These are phyloP conservation scores for Alloscopus bannaensis DNA, from an alignment of 2,888 invertebrate genomes.

Conservation along the genomic window DNA sequence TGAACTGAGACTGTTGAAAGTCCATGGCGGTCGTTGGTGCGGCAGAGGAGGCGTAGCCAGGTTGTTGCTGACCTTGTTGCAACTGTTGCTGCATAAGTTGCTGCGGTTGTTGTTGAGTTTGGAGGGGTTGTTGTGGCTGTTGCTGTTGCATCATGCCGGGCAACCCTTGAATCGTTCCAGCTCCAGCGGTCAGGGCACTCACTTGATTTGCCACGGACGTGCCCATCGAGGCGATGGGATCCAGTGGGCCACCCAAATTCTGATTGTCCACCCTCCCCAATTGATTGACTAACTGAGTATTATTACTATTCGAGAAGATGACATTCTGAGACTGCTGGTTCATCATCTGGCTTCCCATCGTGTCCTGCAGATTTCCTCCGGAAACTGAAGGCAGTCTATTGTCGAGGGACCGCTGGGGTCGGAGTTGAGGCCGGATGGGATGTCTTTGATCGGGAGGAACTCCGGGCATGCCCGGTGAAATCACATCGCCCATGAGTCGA, in stretches of 20 bases:
- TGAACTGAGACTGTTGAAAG: slow-evolving; percentile 61
- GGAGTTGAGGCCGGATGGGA: slow-evolving; percentile 70
- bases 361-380: slow-evolving; percentile 45
- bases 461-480: slow-evolving; percentile 41
- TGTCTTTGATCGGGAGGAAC: slow-evolving; percentile 65
- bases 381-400: slow-evolving; percentile 70
- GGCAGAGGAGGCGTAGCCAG: slow-evolving; percentile 24
- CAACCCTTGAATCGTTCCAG: slow-evolving; percentile 36
- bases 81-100: slow-evolving; percentile 61
- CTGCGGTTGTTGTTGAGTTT: slow-evolving; percentile 46
- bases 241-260: slow-evolving; percentile 63
- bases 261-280: slow-evolving; percentile 70
- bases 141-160: slow-evolving; percentile 54
- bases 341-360: slow-evolving; percentile 46
- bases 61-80: slow-evolving; percentile 63
- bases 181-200: slow-evolving; percentile 50
- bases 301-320: slow-evolving; percentile 69
- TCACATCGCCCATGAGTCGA: slow-evolving; percentile 69
- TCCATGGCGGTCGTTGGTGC: slow-evolving; percentile 37
- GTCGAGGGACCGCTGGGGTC: slow-evolving; percentile 72
- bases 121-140: slow-evolving; percentile 50
- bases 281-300: slow-evolving; percentile 61
- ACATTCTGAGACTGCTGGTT: slow-evolving; percentile 62
- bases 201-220: slow-evolving; percentile 42
- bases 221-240: slow-evolving; percentile 63